Evolutionary conservation across 2,113 vertebrate species (phyloP), one percentile per base, ranked within the genome.

Genomic region (Nannospalax galili): DNA sequence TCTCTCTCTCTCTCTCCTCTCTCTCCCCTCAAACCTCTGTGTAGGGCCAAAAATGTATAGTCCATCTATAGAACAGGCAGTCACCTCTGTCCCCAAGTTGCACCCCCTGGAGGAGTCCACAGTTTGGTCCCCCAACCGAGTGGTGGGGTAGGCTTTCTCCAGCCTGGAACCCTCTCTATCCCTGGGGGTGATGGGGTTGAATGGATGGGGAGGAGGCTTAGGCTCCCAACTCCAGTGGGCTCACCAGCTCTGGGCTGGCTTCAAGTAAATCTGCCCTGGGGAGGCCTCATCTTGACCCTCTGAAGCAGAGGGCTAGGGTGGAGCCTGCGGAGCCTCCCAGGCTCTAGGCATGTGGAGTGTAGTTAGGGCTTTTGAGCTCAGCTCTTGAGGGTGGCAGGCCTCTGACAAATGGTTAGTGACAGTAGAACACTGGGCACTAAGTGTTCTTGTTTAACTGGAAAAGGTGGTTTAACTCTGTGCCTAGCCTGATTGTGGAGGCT

Each of bases 361-460:
- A 28, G 19, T 56, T 45, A 17, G 37, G 70, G 60, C 35, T 62
- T 62, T 84, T 1, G 3, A 0, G 32, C 24, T 6, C 58, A 20
- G 12, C 28, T 19, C 32, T 20, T 16, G 2, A 48, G 52, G 20
- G 10, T 48, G 12, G 64, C 45, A 28, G 26, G 15, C 14, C 22
- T 90, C 58, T 78, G 42, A 79, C 56, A 17, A 7, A 11, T 72
- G 81, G 45, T 37, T 67, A 2, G 24, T 5, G 4, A 8, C 1
- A 40, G n/a, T 32, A n/a, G 1, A 2, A 3, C 19, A 16, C 48
- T 11, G 4, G 3, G 4, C 19, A 16, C 48, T 15, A 4, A 45
- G 4, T 7, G 48, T 10, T 3, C 35, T 79, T 52, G 3, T 28
- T 17, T 67, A 2, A 0, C 32, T 0, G 0, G 42, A n/a, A 19